These are phyloP conservation scores for Atrichornis clamosus DNA, from an alignment of 2,113 vertebrate genomes.

Conservation along the genomic window DNA sequence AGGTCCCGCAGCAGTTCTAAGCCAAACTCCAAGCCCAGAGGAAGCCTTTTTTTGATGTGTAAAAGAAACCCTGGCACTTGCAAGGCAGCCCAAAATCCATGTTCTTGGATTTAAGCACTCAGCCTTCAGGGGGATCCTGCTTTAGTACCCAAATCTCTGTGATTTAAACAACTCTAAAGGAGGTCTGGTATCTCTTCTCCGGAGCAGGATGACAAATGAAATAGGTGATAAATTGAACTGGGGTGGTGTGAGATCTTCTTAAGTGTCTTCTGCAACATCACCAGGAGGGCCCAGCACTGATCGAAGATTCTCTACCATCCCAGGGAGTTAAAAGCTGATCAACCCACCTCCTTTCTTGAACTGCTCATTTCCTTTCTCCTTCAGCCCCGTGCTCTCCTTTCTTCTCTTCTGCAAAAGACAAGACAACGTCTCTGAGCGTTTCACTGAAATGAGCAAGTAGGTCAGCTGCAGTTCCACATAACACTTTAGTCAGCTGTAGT, in stretches of 20 bases:
- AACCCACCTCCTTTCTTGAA: constrained; percentile 88
- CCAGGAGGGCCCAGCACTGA: not conserved
- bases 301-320: not conserved
- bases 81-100: not conserved
- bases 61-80: not conserved
- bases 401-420: constrained; percentile 82
- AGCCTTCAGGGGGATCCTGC: not conserved
- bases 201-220: not conserved
- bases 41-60: not conserved
- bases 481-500: not conserved
- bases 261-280: not conserved
- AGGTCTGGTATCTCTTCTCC: not conserved
- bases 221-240: not conserved
- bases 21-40: not conserved
- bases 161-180: not conserved
- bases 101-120: not conserved
- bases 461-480: not conserved
- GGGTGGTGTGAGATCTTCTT: not conserved
- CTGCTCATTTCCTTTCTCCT: constrained; percentile 87
- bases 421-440: constrained; percentile 32
- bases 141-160: not conserved
- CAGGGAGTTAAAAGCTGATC: not conserved
- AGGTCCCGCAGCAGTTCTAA: not conserved
- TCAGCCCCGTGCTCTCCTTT: constrained; percentile 81
- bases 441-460: constrained; percentile 38